Evolutionary conservation across 2,113 vertebrate species (phyloP), one percentile per base, ranked within the genome.

Genomic region (Larimichthys polyactis): DNA sequence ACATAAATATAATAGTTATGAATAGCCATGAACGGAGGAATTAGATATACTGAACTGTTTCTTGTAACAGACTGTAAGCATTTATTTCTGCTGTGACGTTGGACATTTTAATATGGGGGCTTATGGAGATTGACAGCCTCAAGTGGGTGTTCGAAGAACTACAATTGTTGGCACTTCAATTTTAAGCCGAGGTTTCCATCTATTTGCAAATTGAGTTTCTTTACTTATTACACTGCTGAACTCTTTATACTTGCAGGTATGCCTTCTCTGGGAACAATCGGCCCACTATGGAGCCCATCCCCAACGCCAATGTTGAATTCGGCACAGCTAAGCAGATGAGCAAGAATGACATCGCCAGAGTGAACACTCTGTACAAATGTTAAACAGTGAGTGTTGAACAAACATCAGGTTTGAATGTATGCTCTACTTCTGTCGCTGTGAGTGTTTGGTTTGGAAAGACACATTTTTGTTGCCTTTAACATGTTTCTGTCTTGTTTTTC

Each of bases 261-360:
- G 93, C 92, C 11, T 94, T 93, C 88, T 92, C 91, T n/a, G 83
- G 65, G 36, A 93, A 93, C 89, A 83, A 82, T n/a, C 11, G 62
- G 54, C 91, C 92, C 64, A 94, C 93, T 1, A 94, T 94, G 89
- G 75, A 40, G 17, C 90, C 93, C 0, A 88, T 92, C 71, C 92
- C 92, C 29, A 75, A 94, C 36, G 54, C 82, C 4, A 94, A 90
- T 6, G 81, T 93, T 14, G 62, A 82, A 5, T 89, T 94, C 36
- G 92, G 91, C 69, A 78, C n/a, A 0, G 84, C 63, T 60, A 68
- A 17, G 0, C 15, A 94, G 81, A 93, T 94, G 91, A 94, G 91
- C 80, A 20, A 4, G 20, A 94, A 91, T 2, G 92, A 94, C 85
- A 93, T 93, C 64, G 8, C 3, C 71, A 86, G 91, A 73, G 58